These are phyloP conservation scores for Pardalotus punctatus DNA, from an alignment of 2,113 vertebrate species.

Conservation along the genomic window DNA sequence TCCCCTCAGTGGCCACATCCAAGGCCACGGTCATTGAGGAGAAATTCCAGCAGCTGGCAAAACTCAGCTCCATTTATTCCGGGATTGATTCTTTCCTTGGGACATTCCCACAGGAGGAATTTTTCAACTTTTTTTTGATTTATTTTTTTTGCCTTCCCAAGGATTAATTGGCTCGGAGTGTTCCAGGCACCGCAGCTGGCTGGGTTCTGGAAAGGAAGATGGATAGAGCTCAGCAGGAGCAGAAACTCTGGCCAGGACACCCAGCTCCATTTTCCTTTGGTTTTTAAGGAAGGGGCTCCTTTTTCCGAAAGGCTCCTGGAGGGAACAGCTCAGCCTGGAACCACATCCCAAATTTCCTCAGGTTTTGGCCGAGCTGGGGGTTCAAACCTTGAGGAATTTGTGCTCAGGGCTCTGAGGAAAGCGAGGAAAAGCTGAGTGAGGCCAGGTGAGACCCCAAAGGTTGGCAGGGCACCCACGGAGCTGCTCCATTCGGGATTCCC, in stretches of 20 bases:
- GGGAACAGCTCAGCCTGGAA: neutral
- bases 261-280: neutral
- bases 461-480: neutral
- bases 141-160: neutral
- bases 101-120: neutral
- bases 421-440: too few species aligned
- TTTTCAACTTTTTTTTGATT: neutral
- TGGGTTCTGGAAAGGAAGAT: neutral
- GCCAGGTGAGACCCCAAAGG: neutral
- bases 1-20: neutral
- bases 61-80: neutral
- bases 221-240: neutral
- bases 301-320: neutral
- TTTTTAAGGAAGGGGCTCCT: neutral
- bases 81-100: neutral
- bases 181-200: neutral
- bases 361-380: rapidly evolving
- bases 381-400: neutral
- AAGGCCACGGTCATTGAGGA: rapidly evolving
- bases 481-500: rapidly evolving
- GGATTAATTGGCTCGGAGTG: neutral
- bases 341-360: neutral
- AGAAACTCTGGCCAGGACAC: neutral
- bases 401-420: neutral
- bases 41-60: neutral